Conservation (phyloP, 1,140 invertebrate genomes). For the Drosophila kurseongensis region DNA sequence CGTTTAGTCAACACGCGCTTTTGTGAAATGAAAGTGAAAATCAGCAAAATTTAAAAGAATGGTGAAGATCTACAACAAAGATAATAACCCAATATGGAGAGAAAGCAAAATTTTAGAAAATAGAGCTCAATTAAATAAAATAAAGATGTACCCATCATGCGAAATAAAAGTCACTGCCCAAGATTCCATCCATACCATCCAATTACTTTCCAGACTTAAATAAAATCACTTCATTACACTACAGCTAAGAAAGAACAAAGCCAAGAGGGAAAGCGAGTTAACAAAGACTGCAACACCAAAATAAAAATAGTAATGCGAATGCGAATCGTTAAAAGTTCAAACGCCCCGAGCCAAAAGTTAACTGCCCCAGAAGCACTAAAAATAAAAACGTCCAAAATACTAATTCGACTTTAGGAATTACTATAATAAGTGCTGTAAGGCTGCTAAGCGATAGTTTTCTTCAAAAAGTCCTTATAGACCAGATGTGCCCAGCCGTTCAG, state of each 20-base stretch:
- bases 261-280: constrained; percentile 42
- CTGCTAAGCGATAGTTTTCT: background rate
- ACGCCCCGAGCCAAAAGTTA: constrained; percentile 54
- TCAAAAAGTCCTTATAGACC: background rate
- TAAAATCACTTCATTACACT: background rate
- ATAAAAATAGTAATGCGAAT: constrained; percentile 51
- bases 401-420: background rate
- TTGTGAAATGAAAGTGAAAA: constrained; percentile 68
- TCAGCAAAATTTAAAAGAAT: constrained; percentile 25
- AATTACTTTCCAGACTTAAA: background rate
- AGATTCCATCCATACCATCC: too few species aligned
- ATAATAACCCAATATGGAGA: constrained; percentile 6
- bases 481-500: background rate
- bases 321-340: constrained; percentile 69
- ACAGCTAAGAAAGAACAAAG: constrained; percentile 30
- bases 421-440: background rate
- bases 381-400: background rate
- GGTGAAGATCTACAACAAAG: background rate
- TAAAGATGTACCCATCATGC: background rate
- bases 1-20: constrained; percentile 33
- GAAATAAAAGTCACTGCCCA: too few species aligned
- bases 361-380: constrained; percentile 45
- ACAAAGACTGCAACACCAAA: constrained; percentile 48
- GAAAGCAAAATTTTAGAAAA: constrained; percentile 42
- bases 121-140: constrained; percentile 10